These are phyloP conservation scores for Enteromius fasciolatus DNA, from an alignment of 2,797 vertebrate species.

Conservation along the genomic window DNA sequence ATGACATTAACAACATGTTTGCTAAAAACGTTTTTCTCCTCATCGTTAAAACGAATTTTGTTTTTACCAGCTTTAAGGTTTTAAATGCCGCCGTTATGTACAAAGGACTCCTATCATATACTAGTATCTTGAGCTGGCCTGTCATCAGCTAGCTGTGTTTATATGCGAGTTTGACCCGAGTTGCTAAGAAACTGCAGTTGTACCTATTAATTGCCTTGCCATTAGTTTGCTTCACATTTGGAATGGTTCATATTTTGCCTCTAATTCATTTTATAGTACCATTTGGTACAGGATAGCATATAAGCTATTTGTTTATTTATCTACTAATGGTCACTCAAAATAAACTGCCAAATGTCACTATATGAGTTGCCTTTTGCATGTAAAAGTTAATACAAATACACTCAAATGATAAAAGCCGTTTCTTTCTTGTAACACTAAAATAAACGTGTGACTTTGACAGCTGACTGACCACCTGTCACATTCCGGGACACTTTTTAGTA, in stretches of 20 bases:
- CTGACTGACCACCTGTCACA: constrained; percentile 18
- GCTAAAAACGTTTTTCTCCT: not conserved
- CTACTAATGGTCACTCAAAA: not conserved
- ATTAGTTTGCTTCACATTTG: not conserved
- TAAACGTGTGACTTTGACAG: not conserved
- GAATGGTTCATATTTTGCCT: not conserved
- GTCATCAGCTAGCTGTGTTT: constrained; percentile 35
- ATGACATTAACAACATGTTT: constrained; percentile 5
- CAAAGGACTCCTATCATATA: not conserved
- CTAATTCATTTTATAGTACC: not conserved
- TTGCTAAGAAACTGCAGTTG: constrained; percentile 34
- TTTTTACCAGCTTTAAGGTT: not conserved
- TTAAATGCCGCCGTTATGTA: not conserved
- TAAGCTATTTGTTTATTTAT: not conserved
- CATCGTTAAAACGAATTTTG: not conserved
- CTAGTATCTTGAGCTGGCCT: constrained; percentile 28
- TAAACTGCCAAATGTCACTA: not conserved
- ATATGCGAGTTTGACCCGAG: constrained; percentile 11
- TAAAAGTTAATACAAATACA: constrained; percentile 7
- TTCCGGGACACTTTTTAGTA: not conserved
- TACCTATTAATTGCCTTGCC: not conserved
- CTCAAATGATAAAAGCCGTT: not conserved
- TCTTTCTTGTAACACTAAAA: not conserved
- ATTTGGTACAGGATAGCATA: not conserved
- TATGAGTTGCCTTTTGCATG: not conserved